Conservation (phyloP, 2,888 invertebrate genomes). For the Branchipolynoe longqiensis region DNA sequence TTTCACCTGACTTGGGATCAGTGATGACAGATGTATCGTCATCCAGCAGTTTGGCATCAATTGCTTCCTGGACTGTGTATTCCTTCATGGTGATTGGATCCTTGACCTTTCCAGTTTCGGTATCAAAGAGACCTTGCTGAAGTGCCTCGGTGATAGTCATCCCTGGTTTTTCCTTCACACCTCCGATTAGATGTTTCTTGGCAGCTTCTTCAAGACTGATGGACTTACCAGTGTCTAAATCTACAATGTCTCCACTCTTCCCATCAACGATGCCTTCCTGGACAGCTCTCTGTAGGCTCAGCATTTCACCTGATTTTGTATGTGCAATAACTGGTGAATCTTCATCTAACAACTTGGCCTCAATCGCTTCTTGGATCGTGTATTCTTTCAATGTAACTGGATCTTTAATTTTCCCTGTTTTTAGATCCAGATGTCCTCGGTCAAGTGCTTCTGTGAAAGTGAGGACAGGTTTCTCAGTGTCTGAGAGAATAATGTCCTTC, state of each 20-base stretch:
- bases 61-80: slow-evolving; percentile 88
- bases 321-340: slow-evolving; percentile 84
- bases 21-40: slow-evolving; percentile 84
- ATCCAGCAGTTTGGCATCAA: slow-evolving; percentile 91
- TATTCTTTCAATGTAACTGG: background rate
- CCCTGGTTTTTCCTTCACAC: slow-evolving; percentile 62
- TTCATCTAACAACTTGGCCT: slow-evolving; percentile 77
- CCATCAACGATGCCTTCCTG: slow-evolving; percentile 84
- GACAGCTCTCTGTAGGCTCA: no score
- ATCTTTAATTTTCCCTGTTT: slow-evolving; percentile 19
- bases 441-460: background rate
- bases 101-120: slow-evolving; percentile 84
- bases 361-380: slow-evolving; percentile 85
- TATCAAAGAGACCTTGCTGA: slow-evolving; percentile 79
- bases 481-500: slow-evolving; percentile 84
- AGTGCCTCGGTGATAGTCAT: slow-evolving; percentile 87
- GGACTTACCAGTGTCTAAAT: background rate
- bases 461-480: no score
- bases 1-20: slow-evolving; percentile 88
- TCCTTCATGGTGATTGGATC: slow-evolving; percentile 67
- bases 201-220: background rate
- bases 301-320: slow-evolving; percentile 88
- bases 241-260: slow-evolving; percentile 69
- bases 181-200: slow-evolving; percentile 40
- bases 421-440: slow-evolving; percentile 29